phyloP scores from a whole-genome alignment of 1,140 invertebrate genomes.

The Sipha flava region DNA sequence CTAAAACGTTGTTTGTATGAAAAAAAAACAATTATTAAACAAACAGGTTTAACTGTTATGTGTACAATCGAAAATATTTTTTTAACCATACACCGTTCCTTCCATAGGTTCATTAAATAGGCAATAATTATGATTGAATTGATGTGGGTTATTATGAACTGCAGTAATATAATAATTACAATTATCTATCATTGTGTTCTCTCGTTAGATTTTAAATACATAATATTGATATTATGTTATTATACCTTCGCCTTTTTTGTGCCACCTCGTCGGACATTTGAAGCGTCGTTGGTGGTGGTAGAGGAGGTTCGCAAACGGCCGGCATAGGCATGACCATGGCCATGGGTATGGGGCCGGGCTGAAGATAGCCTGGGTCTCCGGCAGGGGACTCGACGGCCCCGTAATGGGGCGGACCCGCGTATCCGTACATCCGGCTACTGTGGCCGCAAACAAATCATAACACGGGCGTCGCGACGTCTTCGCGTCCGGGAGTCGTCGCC shows the following conservation, averaged over 20 bases:
- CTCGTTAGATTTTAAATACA: too few relatives aligned
- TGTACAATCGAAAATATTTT: background rate
- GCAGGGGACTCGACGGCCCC: slow-evolving; percentile 7
- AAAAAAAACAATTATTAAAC: background rate
- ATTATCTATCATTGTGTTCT: too few relatives aligned
- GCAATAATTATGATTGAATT: background rate
- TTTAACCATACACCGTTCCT: background rate
- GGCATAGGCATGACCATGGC: slow-evolving; percentile 29
- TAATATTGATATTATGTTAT: background rate
- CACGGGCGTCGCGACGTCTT: background rate
- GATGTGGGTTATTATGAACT: background rate
- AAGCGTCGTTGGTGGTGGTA: background rate
- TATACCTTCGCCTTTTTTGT: slow-evolving; percentile 6
- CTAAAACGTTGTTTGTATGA: background rate
- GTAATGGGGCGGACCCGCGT: slow-evolving; percentile 20
- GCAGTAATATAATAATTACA: too few relatives aligned
- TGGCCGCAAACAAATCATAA: background rate
- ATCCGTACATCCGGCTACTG: slow-evolving; percentile 17
- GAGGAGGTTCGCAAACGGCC: background rate
- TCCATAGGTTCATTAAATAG: background rate
- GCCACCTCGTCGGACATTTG: background rate
- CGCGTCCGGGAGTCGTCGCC: slow-evolving; percentile 4
- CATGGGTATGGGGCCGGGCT: slow-evolving; percentile 17
- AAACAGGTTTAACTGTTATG: background rate
- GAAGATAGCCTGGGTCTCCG: slow-evolving; percentile 1